A percentile compares a stretch with the other conserved stretches of the same genome.
Evolutionary conservation across 2,113 vertebrate species (phyloP).

Genomic region (Syngnathus floridae): DNA sequence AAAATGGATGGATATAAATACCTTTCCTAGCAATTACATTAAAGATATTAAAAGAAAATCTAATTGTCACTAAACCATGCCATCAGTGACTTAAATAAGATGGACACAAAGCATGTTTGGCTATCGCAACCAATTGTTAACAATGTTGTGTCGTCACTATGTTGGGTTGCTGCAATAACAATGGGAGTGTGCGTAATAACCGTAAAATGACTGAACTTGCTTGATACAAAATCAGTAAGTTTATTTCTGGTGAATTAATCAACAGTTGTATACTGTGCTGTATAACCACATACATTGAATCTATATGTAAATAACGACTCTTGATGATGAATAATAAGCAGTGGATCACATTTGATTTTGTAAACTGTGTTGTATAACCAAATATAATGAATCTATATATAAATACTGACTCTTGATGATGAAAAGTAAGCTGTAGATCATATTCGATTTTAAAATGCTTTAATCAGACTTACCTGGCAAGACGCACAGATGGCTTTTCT

Average conservation of each 20-base stretch:
- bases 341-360: too few relatives aligned
- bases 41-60: background rate
- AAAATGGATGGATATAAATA: too few relatives aligned
- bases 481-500: slow-evolving; percentile 21
- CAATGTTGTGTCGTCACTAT: background rate
- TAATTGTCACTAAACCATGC: background rate
- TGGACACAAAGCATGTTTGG: background rate
- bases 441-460: slow-evolving; percentile 9
- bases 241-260: background rate
- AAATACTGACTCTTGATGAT: background rate
- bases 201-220: background rate
- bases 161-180: background rate
- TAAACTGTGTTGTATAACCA: background rate
- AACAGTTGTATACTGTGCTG: too few relatives aligned
- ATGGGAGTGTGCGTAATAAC: too few relatives aligned
- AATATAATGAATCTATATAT: background rate
- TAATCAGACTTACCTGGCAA: slow-evolving; percentile 46
- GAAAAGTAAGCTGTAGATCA: background rate
- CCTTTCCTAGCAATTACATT: background rate
- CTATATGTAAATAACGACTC: background rate
- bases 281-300: background rate
- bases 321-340: background rate
- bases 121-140: background rate
- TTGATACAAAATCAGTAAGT: background rate
- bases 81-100: background rate